These are phyloP conservation scores for Epiblema foenella DNA, from an alignment of 2,888 invertebrate species.

Conservation along the genomic window DNA sequence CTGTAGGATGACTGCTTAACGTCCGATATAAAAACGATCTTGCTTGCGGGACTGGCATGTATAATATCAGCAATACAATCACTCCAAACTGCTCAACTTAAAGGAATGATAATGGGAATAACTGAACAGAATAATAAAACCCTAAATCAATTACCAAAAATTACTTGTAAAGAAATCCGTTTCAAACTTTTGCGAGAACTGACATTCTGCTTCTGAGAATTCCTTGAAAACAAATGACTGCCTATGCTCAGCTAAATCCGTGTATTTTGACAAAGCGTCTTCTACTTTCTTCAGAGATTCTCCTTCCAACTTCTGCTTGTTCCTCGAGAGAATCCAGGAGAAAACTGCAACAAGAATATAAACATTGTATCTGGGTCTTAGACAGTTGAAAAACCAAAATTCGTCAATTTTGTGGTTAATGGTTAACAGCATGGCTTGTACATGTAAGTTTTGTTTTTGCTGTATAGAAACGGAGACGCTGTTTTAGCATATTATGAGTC, in stretches of 20 bases:
- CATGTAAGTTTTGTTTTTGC: too few species aligned
- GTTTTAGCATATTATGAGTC: too few species aligned
- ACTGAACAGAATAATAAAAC: not conserved
- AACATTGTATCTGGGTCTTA: not conserved
- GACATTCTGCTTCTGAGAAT: slow-evolving; percentile 66
- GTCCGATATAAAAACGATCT: not conserved
- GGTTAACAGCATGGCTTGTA: too few species aligned
- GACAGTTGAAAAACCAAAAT: too few species aligned
- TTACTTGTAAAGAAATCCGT: slow-evolving; percentile 72
- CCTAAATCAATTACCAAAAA: slow-evolving; percentile 63
- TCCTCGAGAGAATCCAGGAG: slow-evolving; percentile 72
- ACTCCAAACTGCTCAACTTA: too few species aligned
- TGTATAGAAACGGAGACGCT: too few species aligned
- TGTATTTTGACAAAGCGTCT: slow-evolving; percentile 67
- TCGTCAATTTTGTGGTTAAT: too few species aligned
- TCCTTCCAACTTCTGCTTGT: slow-evolving; percentile 67
- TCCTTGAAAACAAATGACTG: slow-evolving; percentile 71
- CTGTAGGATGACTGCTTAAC: not conserved
- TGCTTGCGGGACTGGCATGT: not conserved
- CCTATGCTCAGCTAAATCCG: slow-evolving; percentile 68
- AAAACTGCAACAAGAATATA: slow-evolving; percentile 64
- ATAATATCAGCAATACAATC: not conserved
- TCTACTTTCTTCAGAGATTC: slow-evolving; percentile 68
- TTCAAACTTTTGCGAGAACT: slow-evolving; percentile 63
- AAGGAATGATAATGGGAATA: not conserved